These are phyloP conservation scores for Orius laevigatus DNA, from an alignment of 1,140 invertebrate species.

Conservation along the genomic window DNA sequence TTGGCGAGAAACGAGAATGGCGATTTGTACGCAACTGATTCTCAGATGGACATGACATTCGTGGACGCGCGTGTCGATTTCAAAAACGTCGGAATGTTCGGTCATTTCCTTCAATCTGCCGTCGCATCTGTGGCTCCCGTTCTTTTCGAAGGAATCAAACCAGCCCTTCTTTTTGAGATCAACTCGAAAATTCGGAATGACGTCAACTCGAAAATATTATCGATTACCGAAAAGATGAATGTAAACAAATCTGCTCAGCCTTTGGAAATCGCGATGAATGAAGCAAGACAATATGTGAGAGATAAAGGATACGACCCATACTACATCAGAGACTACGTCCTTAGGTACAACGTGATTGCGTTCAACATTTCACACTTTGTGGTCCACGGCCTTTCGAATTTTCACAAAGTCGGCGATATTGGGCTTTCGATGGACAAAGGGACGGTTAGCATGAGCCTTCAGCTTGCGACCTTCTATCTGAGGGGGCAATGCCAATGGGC, in stretches of 20 bases:
- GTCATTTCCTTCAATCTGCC: conserved; percentile 53
- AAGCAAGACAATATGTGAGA: conserved; percentile 49
- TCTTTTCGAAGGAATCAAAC: conserved; percentile 70
- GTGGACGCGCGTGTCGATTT: conserved; percentile 62
- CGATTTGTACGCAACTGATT: conserved; percentile 53
- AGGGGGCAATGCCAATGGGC: conserved; percentile 56
- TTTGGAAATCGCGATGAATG: conserved; percentile 43
- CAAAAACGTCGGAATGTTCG: conserved; percentile 58
- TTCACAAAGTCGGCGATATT: conserved; percentile 64
- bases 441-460: conserved; percentile 43
- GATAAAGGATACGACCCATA: conserved; percentile 56
- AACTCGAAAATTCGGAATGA: conserved; percentile 19
- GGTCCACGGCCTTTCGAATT: conserved; percentile 55
- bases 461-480: conserved; percentile 59
- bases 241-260: conserved; percentile 43
- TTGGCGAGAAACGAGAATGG: conserved; percentile 54
- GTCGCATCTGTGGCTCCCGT: conserved; percentile 64
- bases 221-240: too few relatives aligned
- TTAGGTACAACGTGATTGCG: conserved; percentile 16
- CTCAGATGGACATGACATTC: conserved; percentile 61
- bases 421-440: conserved; percentile 42
- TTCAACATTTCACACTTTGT: conserved; percentile 36
- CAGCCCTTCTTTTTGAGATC: conserved; percentile 52
- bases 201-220: conserved; percentile 18
- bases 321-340: conserved; percentile 35